Conservation (phyloP, 2,113 vertebrate genomes). For the Antechinus stuartii region DNA sequence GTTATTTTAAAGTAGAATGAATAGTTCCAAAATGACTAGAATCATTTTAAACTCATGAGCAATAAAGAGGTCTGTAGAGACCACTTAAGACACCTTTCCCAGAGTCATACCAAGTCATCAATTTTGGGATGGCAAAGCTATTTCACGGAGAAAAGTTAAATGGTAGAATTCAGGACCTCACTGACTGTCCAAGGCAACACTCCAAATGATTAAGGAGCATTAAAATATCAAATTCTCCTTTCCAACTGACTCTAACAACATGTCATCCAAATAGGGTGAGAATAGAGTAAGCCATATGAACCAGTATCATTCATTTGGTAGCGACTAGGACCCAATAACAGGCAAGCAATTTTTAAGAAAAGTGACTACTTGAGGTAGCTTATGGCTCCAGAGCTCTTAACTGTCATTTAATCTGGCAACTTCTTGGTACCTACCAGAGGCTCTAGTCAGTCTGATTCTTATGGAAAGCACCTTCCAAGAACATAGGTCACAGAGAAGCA, state of each 20-base stretch:
- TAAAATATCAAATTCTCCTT: background rate
- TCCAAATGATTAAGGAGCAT: background rate
- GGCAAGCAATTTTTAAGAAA: background rate
- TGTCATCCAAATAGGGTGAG: background rate
- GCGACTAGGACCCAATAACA: background rate
- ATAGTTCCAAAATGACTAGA: conserved; percentile 40
- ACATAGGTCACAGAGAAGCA: background rate
- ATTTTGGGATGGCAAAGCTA: conserved; percentile 14
- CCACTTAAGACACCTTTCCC: background rate
- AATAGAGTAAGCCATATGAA: background rate
- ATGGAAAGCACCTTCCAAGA: background rate
- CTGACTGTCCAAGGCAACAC: background rate
- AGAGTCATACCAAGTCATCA: conserved; percentile 16
- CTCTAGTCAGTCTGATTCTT: background rate
- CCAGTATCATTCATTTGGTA: background rate
- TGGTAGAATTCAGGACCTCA: background rate
- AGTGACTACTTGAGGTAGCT: background rate
- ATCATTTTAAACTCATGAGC: conserved; percentile 54
- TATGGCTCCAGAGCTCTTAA: background rate
- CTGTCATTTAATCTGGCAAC: background rate
- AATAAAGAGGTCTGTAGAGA: conserved; percentile 19
- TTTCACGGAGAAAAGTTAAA: background rate
- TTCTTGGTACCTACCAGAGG: background rate
- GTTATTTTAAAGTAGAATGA: conserved; percentile 67
- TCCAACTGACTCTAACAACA: background rate